These are phyloP conservation scores for Coryphaenoides rupestris DNA, from an alignment of 2,113 vertebrate species.

Conservation along the genomic window DNA sequence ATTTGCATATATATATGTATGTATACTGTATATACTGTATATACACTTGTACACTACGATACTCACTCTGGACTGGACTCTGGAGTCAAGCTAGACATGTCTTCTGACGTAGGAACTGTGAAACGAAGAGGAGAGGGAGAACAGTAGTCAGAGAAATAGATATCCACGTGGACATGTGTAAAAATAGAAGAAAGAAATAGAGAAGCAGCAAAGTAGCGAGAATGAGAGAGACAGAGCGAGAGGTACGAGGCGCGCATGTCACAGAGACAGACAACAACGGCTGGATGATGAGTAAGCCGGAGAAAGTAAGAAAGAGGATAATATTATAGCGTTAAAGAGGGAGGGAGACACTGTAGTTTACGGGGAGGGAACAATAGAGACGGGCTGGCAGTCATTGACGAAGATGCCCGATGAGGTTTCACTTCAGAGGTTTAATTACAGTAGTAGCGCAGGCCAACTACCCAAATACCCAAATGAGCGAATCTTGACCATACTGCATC, in stretches of 20 bases:
- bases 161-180: background rate
- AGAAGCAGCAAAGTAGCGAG: background rate
- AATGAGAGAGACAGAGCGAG: background rate
- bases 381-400: slow-evolving; percentile 19
- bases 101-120: slow-evolving; percentile 89
- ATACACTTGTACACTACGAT: too few species aligned
- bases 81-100: slow-evolving; percentile 92
- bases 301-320: too few species aligned
- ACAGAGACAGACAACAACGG: too few species aligned
- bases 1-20: too few species aligned
- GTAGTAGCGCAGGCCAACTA: slow-evolving; percentile 30
- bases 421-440: slow-evolving; percentile 37
- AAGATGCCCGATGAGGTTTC: slow-evolving; percentile 8
- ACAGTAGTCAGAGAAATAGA: too few species aligned
- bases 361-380: too few species aligned
- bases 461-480: too few species aligned
- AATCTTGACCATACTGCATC: too few species aligned
- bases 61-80: slow-evolving; percentile 92
- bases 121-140: slow-evolving; percentile 14
- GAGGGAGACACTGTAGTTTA: too few species aligned
- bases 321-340: too few species aligned
- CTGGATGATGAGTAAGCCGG: too few species aligned
- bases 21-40: too few species aligned
- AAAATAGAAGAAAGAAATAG: background rate
- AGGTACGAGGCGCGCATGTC: background rate